Evolutionary conservation across 2,113 vertebrate genomes (phyloP).

Genomic region (Hippoglossus stenolepis): DNA sequence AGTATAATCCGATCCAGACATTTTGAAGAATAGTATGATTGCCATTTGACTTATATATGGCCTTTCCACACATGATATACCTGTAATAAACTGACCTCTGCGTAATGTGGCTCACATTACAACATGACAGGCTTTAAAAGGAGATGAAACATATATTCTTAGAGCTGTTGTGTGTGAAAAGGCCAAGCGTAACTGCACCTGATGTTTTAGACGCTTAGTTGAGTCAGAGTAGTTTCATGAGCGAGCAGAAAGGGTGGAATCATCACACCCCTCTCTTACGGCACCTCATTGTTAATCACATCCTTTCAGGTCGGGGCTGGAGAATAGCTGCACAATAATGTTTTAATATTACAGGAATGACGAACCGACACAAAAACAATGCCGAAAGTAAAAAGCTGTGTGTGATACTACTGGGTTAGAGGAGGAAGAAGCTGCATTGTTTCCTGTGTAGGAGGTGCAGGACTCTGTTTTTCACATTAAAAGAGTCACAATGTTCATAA

Average conservation of each 20-base stretch:
- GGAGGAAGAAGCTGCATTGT: conserved; percentile 39
- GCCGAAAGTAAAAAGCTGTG: conserved; percentile 46
- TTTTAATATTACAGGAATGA: conserved; percentile 69
- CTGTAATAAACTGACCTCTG: background rate
- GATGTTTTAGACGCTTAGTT: conserved; percentile 4
- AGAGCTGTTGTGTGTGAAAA: background rate
- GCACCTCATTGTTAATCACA: conserved; percentile 60
- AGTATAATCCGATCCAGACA: conserved; percentile 41
- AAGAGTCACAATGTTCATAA: conserved; percentile 16
- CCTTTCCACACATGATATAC: background rate
- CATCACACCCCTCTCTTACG: conserved; percentile 37
- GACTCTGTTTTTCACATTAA: conserved; percentile 63
- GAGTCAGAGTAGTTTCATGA: conserved; percentile 34
- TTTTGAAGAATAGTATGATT: conserved; percentile 18
- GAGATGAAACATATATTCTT: background rate
- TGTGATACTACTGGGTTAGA: conserved; percentile 20
- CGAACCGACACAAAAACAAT: conserved; percentile 60
- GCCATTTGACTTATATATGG: background rate
- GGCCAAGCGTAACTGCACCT: too few species aligned
- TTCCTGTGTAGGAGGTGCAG: conserved; percentile 56
- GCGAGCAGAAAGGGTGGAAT: conserved; percentile 17
- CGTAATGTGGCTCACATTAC: background rate
- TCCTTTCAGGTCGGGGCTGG: conserved; percentile 13
- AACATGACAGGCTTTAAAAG: background rate
- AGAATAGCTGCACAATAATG: conserved; percentile 57